phyloP scores from a whole-genome alignment of 1,140 invertebrate species.

The Ylistrum balloti region DNA sequence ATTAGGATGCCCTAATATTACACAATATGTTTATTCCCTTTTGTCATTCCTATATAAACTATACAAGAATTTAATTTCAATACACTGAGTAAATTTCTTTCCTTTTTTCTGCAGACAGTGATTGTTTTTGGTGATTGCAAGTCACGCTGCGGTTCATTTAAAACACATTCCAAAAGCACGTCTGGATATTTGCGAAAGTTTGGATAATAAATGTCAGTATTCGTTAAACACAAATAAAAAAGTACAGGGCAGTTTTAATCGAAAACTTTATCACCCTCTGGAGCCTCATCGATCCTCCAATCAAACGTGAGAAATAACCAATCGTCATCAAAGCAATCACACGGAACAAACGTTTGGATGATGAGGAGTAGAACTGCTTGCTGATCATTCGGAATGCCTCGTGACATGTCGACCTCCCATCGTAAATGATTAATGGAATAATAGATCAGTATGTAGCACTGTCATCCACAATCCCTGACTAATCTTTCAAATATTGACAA shows the following conservation, averaged over 20 bases:
- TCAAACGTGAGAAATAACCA: slow-evolving; percentile 34
- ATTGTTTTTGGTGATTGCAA: too few relatives aligned
- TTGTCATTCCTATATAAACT: too few relatives aligned
- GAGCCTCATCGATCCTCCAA: not conserved
- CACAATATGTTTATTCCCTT: too few relatives aligned
- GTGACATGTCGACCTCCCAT: slow-evolving; percentile 52
- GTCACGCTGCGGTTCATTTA: too few relatives aligned
- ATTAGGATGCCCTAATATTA: too few relatives aligned
- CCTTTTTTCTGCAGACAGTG: too few relatives aligned
- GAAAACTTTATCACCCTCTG: not conserved
- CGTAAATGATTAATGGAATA: slow-evolving; percentile 61
- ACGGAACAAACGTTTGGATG: slow-evolving; percentile 32
- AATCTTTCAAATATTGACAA: slow-evolving; percentile 60
- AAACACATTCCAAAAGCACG: too few relatives aligned
- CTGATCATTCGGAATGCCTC: slow-evolving; percentile 16
- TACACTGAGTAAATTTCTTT: too few relatives aligned
- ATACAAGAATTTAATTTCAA: too few relatives aligned
- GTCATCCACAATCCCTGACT: slow-evolving; percentile 54
- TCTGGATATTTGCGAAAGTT: too few relatives aligned
- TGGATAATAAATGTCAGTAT: too few relatives aligned
- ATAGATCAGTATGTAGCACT: slow-evolving; percentile 52
- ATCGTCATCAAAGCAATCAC: slow-evolving; percentile 38
- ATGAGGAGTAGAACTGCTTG: slow-evolving; percentile 32
- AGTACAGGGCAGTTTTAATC: not conserved
- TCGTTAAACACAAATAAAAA: not conserved